Conservation (phyloP, 2,113 vertebrate genomes). For the Salminus brasiliensis region DNA sequence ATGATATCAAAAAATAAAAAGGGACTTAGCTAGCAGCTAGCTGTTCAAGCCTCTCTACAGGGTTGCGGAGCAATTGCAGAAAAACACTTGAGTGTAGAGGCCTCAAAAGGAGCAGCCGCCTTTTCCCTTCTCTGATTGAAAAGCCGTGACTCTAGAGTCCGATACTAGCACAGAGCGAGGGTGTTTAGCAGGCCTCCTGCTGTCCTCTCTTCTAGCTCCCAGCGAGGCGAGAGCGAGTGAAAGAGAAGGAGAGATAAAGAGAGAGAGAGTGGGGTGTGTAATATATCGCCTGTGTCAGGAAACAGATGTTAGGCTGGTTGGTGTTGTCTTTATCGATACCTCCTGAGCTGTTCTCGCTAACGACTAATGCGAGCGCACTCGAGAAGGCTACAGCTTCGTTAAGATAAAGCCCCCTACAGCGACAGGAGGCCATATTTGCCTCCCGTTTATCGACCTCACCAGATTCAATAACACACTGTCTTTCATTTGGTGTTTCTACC, state of each 20-base stretch:
- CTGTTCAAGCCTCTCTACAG: not conserved
- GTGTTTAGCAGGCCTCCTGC: constrained; percentile 8
- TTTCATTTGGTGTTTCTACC: not conserved
- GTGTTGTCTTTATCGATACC: constrained; percentile 41
- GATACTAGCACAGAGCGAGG: not conserved
- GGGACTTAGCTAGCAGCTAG: not conserved
- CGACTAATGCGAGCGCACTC: constrained; percentile 22
- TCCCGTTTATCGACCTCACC: constrained; percentile 20
- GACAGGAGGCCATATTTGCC: constrained; percentile 27
- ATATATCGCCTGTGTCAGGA: constrained; percentile 37
- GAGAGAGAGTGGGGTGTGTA: constrained; percentile 7
- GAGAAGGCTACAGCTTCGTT: constrained; percentile 16
- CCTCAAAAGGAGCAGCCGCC: not conserved
- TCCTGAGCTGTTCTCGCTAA: constrained; percentile 11
- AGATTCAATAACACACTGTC: not conserved
- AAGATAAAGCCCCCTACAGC: constrained; percentile 1
- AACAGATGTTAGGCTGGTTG: constrained; percentile 44
- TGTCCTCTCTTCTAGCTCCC: not conserved
- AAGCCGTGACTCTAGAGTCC: constrained; percentile 13
- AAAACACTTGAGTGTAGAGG: not conserved
- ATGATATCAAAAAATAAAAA: not conserved
- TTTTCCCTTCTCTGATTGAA: not conserved
- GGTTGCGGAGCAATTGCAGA: not conserved
- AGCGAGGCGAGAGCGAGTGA: not conserved
- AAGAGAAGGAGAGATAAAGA: not conserved